These are phyloP conservation scores for Drosophila tripunctata DNA, from an alignment of 2,888 invertebrate genomes.

Conservation along the genomic window DNA sequence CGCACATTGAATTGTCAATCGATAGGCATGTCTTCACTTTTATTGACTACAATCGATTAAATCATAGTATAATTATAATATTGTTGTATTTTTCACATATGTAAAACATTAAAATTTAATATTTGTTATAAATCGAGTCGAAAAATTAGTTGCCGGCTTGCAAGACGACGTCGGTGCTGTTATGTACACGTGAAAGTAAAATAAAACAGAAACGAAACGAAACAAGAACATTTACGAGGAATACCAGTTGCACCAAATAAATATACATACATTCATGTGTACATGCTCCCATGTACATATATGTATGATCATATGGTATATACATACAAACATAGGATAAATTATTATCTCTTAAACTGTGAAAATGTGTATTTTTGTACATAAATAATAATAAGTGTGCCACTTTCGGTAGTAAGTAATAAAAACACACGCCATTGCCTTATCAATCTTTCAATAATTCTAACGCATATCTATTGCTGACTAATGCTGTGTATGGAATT, in stretches of 20 bases:
- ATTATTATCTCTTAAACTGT: slow-evolving; percentile 18
- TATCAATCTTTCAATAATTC: background rate
- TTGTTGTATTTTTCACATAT: slow-evolving; percentile 35
- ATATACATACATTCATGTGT: slow-evolving; percentile 28
- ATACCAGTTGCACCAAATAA: slow-evolving; percentile 44
- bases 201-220: slow-evolving; percentile 8
- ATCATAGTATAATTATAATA: slow-evolving; percentile 51
- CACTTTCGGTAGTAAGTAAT: slow-evolving; percentile 26
- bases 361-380: slow-evolving; percentile 30
- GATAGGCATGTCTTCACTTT: background rate
- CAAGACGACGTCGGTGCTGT: slow-evolving; percentile 1
- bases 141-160: slow-evolving; percentile 2
- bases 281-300: slow-evolving; percentile 13
- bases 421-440: background rate
- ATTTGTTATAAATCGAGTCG: slow-evolving; percentile 16
- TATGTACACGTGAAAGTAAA: too few relatives aligned
- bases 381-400: slow-evolving; percentile 23
- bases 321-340: slow-evolving; percentile 32
- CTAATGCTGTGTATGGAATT: background rate
- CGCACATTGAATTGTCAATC: background rate
- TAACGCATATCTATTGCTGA: slow-evolving; percentile 8
- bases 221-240: slow-evolving; percentile 2
- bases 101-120: slow-evolving; percentile 12
- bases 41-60: slow-evolving; percentile 25
- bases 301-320: slow-evolving; percentile 32